A percentile compares a stretch with the other conserved stretches of the same genome.
phyloP scores from a whole-genome alignment of 2,113 vertebrate species.

The Leiothrix lutea region DNA sequence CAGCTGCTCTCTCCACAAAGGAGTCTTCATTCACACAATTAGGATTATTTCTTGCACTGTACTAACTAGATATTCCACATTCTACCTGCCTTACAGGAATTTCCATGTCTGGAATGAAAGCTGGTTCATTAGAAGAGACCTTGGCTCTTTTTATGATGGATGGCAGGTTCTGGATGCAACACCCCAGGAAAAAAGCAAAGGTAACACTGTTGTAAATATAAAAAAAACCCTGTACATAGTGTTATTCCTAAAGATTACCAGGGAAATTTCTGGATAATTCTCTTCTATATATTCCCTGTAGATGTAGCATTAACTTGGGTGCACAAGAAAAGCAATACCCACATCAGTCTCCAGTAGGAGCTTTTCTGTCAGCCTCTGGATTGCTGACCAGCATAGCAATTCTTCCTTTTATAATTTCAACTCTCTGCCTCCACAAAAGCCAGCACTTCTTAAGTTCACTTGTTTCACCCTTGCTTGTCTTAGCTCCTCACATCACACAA shows the following conservation, averaged over 20 bases:
- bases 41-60: neutral
- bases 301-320: neutral
- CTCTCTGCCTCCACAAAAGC: neutral
- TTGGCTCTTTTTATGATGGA: conserved; percentile 51
- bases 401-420: neutral
- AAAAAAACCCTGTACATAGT: neutral
- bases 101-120: conserved; percentile 67
- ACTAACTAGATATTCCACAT: neutral
- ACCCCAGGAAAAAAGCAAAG: conserved; percentile 66
- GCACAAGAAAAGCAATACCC: neutral
- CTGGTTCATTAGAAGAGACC: conserved; percentile 62
- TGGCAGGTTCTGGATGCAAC: conserved; percentile 71
- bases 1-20: neutral
- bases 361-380: neutral
- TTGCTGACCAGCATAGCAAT: neutral
- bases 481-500: neutral
- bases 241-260: neutral
- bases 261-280: neutral
- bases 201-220: neutral
- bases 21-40: neutral
- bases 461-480: neutral
- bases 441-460: neutral
- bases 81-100: conserved; percentile 36
- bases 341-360: neutral
- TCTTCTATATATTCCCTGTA: neutral